Percentiles rank a stretch among this genome's conserved stretches.
These are phyloP conservation scores for Vulpes lagopus DNA, from an alignment of 2,113 vertebrate genomes.

Conservation along the genomic window DNA sequence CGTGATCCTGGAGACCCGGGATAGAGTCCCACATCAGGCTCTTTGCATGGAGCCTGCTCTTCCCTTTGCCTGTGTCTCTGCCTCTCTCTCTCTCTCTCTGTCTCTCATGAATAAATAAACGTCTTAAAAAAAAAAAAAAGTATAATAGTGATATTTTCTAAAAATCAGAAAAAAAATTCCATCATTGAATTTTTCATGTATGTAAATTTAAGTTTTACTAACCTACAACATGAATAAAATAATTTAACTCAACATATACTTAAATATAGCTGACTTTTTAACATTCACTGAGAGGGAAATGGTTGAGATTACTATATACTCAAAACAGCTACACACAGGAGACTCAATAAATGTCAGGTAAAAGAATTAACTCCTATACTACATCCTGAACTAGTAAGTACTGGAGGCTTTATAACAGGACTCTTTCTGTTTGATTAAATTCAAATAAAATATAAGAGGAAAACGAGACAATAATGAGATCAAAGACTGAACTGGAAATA, in stretches of 20 bases:
- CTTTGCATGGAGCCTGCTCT: too few species aligned
- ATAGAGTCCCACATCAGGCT: too few species aligned
- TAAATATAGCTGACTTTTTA: conserved; percentile 1
- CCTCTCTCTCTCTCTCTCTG: too few species aligned
- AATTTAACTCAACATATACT: conserved; percentile 23
- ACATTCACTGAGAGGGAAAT: not conserved
- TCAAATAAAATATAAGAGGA: conserved; percentile 16
- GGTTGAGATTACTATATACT: conserved; percentile 1
- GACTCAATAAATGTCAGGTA: not conserved
- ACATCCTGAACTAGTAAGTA: not conserved
- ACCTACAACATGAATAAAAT: not conserved
- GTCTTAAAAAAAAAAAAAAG: too few species aligned
- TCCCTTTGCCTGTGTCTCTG: too few species aligned
- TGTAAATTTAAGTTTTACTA: conserved; percentile 48
- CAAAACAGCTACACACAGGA: not conserved
- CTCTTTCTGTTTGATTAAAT: conserved; percentile 30
- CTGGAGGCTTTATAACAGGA: not conserved
- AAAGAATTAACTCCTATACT: conserved; percentile 9
- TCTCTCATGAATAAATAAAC: too few species aligned
- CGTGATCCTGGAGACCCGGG: too few species aligned
- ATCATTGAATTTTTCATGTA: not conserved
- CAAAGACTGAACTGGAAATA: conserved; percentile 45
- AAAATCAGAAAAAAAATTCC: conserved; percentile 39
- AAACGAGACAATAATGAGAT: not conserved
- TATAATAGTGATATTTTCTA: not conserved